Conservation (phyloP, 64 coral and sea anemone genomes). For the Astreopora myriophthalma region DNA sequence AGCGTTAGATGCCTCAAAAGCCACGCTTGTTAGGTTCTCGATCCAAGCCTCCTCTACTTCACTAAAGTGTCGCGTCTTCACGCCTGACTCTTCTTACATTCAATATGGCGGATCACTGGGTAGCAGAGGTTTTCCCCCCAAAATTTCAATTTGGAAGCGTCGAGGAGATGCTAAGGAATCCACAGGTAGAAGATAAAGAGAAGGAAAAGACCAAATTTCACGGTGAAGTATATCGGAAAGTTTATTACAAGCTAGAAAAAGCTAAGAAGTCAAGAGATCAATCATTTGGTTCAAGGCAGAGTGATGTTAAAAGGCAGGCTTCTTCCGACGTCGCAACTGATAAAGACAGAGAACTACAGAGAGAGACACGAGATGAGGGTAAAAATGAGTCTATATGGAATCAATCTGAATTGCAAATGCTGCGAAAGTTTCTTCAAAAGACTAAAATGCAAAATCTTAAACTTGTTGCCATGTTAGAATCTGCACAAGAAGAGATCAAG, state of each 20-base stretch:
- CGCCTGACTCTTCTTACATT: slow-evolving; percentile 21
- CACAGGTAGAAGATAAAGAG: neutral
- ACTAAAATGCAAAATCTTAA: slow-evolving; percentile 83
- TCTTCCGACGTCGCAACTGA: neutral
- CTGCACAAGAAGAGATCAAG: slow-evolving; percentile 2
- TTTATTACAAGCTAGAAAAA: slow-evolving; percentile 42
- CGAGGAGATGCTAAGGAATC: slow-evolving; percentile 36
- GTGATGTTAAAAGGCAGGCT: neutral
- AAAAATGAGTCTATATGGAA: slow-evolving; percentile 69
- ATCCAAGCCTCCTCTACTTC: neutral
- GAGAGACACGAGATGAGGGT: neutral
- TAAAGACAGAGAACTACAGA: neutral
- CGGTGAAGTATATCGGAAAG: slow-evolving; percentile 59
- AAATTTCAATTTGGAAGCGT: slow-evolving; percentile 69
- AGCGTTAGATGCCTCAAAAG: too few relatives aligned
- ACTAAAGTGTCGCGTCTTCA: neutral
- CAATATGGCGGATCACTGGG: slow-evolving; percentile 85
- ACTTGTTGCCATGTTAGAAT: slow-evolving; percentile 66
- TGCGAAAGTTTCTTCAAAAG: slow-evolving; percentile 80
- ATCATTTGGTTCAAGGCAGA: too few relatives aligned
- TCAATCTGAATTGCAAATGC: slow-evolving; percentile 60
- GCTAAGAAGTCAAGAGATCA: neutral
- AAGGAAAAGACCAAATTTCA: neutral
- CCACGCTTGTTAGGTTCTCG: too few relatives aligned
- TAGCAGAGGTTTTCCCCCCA: slow-evolving; percentile 77